Base-by-base conservation (phyloP, 2,888 invertebrate species). In the Nyleta sp. region DNA sequence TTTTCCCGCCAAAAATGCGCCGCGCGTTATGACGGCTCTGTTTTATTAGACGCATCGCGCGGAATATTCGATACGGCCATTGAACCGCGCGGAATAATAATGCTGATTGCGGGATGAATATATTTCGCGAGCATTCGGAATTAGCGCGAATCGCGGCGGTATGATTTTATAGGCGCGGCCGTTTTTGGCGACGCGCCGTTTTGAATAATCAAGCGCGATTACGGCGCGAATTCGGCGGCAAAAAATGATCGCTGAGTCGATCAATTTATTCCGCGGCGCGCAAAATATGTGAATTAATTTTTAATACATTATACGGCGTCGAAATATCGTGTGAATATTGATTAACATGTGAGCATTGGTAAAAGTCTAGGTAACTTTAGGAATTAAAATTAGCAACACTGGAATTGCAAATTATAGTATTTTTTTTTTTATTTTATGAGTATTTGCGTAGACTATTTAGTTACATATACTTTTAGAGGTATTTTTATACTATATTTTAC, bases 91-190 rank as follows among this genome's bases (percentile, higher is more conserved):
- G 52, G 73, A 73, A 73, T 73, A 73, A 72, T 73, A 73, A 73
- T 73, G 73, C 65, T 73, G 73, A 73, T 73, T 73, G 57, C 50
- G 31, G 40, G 44, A 65, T 42, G 65, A 73, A 73, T 73, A 65
- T 59, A 59, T 73, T 73, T 65, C 42, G 33, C 42, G 18, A 1
- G 28, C 28, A 44, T 50, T 46, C 59, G 35, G 40, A 65, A 73
- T 73, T 73, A 65, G 40, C 42, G 64, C 33, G 17, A 33, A 64
- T 64, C 35, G 62, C 40, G 22, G 24, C 2, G 28, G 17, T 31
- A 57, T 53, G 40, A 57, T 57, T 72, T 64, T 38, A 31, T 55
- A 55, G 46, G 42, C 17, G 50, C 73, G 33, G 42, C 50, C 28
- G 57, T 65, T 65, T 73, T 59, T 65, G 59, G 50, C 28, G 35